Base-by-base conservation (phyloP, 1,140 invertebrate genomes). In the Helicorthomorpha holstii region DNA sequence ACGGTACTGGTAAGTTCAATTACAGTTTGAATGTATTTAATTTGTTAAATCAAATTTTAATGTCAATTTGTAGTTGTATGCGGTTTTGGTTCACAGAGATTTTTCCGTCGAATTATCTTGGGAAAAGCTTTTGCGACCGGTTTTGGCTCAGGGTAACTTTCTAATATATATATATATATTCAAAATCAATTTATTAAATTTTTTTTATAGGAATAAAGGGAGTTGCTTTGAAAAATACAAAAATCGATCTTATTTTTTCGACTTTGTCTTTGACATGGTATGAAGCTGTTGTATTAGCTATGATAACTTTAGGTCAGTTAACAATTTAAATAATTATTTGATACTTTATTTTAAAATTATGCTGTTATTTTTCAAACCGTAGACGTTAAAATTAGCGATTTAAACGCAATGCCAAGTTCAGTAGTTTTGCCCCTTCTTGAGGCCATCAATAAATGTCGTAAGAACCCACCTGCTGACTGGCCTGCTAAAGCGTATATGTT, bases 401-500 rank as follows among this genome's bases (percentile, higher is more conserved):
- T 94, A 1, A 77, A 83, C 57, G 77, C 74, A 29, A 66, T 90
- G 19, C 86, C 88, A 0, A 73, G 80, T 0, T 82, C 82, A 0
- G 63, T 93, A 22, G 76, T 79, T 23, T 68, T 90, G 4, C 71
- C 86, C 2, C 64, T 93, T 2, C 76, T 80, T 34, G 79, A 86
- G 54, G 75, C 81, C 1, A 75, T 92, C 58, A 77, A 82, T 58
- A 71, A 77, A 53, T 85, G 82, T 58, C 75, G 85, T 58, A 73
- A 79, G 50, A 69, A 75, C 27, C 87, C 88, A 16, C 84, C 83
- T 0, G 69, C 78, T 19, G 78, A 82, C 64, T 90, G 86, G 83
- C 76, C 80, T 27, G 34, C 24, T 49, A 26, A 26, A 47, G 22
- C 50, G 26, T 42, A 19, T 7, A 51, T 55, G 52, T 48, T 54